phyloP scores from a whole-genome alignment of 2,113 vertebrate genomes.

The Saimiri boliviensis region DNA sequence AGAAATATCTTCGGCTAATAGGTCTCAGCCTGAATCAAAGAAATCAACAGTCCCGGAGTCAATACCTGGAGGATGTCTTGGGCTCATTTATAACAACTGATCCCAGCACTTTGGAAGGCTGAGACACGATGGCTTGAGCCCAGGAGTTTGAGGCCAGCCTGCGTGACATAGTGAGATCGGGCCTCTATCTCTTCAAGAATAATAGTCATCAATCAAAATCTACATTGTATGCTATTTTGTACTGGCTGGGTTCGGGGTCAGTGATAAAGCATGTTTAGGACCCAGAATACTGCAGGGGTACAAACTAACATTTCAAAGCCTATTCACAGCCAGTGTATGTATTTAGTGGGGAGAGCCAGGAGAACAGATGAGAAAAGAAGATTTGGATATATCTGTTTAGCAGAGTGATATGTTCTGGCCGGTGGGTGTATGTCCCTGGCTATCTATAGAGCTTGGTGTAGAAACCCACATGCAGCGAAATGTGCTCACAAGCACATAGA shows the following conservation, averaged over 20 bases:
- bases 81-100: too few species aligned
- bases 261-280: not conserved
- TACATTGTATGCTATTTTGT: not conserved
- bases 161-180: too few species aligned
- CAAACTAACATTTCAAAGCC: conserved; percentile 14
- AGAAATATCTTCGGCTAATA: not conserved
- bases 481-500: not conserved
- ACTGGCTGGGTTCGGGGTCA: not conserved
- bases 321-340: not conserved
- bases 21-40: too few species aligned
- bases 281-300: not conserved
- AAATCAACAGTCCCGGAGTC: too few species aligned
- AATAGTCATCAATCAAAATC: too few species aligned
- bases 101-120: too few species aligned
- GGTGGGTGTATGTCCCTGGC: not conserved
- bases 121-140: too few species aligned
- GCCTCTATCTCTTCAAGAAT: too few species aligned
- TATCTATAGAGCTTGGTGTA: not conserved
- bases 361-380: not conserved
- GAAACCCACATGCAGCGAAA: not conserved
- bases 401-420: not conserved
- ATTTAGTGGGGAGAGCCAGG: not conserved
- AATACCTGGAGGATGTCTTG: too few species aligned
- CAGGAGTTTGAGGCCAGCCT: too few species aligned
- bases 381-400: not conserved